These are phyloP conservation scores for Margarornis squamiger DNA, from an alignment of 2,797 vertebrate genomes.

Conservation along the genomic window DNA sequence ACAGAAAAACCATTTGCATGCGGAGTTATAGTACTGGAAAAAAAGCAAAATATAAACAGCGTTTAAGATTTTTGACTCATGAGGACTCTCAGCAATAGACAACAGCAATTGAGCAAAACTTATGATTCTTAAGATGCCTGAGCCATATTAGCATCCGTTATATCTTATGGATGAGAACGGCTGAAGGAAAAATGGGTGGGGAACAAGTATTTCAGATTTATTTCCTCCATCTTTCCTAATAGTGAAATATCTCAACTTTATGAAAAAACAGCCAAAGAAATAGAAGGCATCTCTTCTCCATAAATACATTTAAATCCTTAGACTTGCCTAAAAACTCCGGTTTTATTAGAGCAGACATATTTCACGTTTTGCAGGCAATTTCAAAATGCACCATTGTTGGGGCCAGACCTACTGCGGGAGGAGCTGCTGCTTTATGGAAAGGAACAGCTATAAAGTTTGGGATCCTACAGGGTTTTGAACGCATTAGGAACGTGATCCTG, in stretches of 20 bases:
- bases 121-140: not conserved
- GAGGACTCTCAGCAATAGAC: conserved; percentile 12
- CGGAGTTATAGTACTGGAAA: conserved; percentile 4
- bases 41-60: conserved; percentile 42
- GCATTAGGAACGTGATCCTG: conserved; percentile 16
- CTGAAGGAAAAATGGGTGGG: conserved; percentile 40
- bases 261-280: conserved; percentile 48
- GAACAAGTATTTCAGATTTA: conserved; percentile 63
- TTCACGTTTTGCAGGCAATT: conserved; percentile 33
- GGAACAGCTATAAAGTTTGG: conserved; percentile 62
- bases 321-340: conserved; percentile 15
- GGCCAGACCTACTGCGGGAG: conserved; percentile 37
- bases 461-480: conserved; percentile 55
- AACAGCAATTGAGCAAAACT: not conserved
- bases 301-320: conserved; percentile 44
- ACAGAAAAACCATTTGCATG: conserved; percentile 62
- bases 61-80: conserved; percentile 42
- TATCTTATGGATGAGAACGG: conserved; percentile 30
- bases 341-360: conserved; percentile 24
- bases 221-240: conserved; percentile 57
- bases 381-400: conserved; percentile 31
- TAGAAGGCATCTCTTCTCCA: conserved; percentile 25
- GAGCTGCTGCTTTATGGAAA: conserved; percentile 47
- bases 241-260: conserved; percentile 60
- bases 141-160: conserved; percentile 34